phyloP scores from a whole-genome alignment of 2,797 vertebrate species.

The Coilia nasus region DNA sequence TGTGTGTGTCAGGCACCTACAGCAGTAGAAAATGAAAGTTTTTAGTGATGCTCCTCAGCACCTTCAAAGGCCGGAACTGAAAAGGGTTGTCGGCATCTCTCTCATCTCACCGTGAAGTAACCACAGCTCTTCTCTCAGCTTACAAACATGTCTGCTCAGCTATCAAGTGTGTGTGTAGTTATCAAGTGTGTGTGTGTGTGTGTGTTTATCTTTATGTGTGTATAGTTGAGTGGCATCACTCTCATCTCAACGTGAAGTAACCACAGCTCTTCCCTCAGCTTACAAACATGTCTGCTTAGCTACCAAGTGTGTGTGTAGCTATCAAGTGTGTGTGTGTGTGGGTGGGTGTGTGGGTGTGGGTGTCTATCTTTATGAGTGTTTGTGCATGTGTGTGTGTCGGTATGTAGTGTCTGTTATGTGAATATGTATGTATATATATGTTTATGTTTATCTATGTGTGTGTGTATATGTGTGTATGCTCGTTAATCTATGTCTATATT shows the following conservation, averaged over 20 bases:
- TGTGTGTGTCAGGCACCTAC: not conserved
- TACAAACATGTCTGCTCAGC: too few species aligned
- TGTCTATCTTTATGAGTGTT: not conserved
- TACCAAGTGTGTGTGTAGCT: too few species aligned
- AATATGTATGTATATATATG: too few species aligned
- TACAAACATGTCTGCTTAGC: too few species aligned
- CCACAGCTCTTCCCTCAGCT: not conserved
- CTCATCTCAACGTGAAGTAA: too few species aligned
- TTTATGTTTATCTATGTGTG: not conserved
- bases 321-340: too few species aligned
- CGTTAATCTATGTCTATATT: not conserved
- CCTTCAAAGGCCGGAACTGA: not conserved
- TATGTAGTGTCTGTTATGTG: too few species aligned
- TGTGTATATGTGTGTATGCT: too few species aligned
- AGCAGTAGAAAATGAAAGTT: not conserved
- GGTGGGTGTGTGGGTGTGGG: conserved; percentile 3
- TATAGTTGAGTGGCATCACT: not conserved
- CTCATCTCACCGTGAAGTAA: too few species aligned
- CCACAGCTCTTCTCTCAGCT: not conserved
- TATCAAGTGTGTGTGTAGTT: too few species aligned
- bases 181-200: too few species aligned
- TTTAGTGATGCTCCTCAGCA: not conserved
- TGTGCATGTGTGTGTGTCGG: conserved; percentile 12
- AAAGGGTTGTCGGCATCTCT: not conserved
- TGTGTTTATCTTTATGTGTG: not conserved